Evolutionary conservation across 1,140 invertebrate genomes (phyloP).

Genomic region (Drosophila melanogaster): Release_6_plus_ISO1_MT NT_037436.4:3890501-3891000

Average conservation of each 20-base stretch:
- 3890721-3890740: neutral
- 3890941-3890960: slow-evolving; percentile 16
- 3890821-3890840: slow-evolving; percentile 65
- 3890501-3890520: slow-evolving; percentile 64
- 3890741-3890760: neutral
- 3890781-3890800: neutral
- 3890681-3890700: slow-evolving; percentile 70
- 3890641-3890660: slow-evolving; percentile 83
- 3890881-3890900: slow-evolving; percentile 82
- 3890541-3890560: slow-evolving; percentile 40
- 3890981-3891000: slow-evolving; percentile 2
- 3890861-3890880: slow-evolving; percentile 68
- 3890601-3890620: slow-evolving; percentile 68
- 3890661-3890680: slow-evolving; percentile 83
- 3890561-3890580: slow-evolving; percentile 57
- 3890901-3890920: slow-evolving; percentile 83
- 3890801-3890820: slow-evolving; percentile 12
- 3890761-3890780: neutral
- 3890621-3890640: slow-evolving; percentile 79
- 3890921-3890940: slow-evolving; percentile 57
- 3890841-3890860: slow-evolving; percentile 55
- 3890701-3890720: slow-evolving; percentile 6
- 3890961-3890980: slow-evolving; percentile 12
- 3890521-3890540: slow-evolving; percentile 56
- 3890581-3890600: slow-evolving; percentile 42